Evolutionary conservation across 1,140 invertebrate genomes (phyloP), one percentile per base, ranked within the genome.

Genomic region (Drosophila pallidifrons): DNA sequence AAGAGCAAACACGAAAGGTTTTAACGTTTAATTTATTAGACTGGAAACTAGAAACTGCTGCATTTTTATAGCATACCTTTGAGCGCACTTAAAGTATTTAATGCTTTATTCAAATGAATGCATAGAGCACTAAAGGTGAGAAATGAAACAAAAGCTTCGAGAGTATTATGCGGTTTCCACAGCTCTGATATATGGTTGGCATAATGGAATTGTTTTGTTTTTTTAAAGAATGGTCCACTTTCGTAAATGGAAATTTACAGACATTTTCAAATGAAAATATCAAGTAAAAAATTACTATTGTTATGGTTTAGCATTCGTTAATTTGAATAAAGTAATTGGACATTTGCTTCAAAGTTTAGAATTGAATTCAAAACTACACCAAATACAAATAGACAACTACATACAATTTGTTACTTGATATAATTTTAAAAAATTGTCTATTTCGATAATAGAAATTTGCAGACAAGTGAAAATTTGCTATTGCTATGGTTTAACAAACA

Each of bases 11-110:
- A 16, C 7, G 15, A 25, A 43, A 43, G 11, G 41, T 43, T 43
- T 43, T 13, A 43, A 43, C 41, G 41, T 43, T 13, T n/a, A 43
- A 13, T 35, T 28, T 32, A 51, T 20, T 20, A 52, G 43, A 38
- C 20, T 25, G 20, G 20, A 52, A 64, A 46, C 41, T 45, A 55
- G 13, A 38, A 30, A 25, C 7, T 15, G 51, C 6, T 6, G 28
- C 74, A 66, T 38, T 43, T 43, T 76, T 51, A 8, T 47, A 47
- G 46, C 46, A 47, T 47, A 47, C 46, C n/a, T 47, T 16, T 47
- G 7, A 16, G 46, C 13, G 46, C 46, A 47, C 13, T 43, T 43
- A 43, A 43, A 43, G 41, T 4, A 43, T n/a, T 43, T 43, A 43
- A 43, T 43, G 41, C n/a, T 43, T 43, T 43, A 43, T 43, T n/a